These are phyloP conservation scores for Drosophila silvestris DNA, from an alignment of 2,888 invertebrate genomes.

Conservation along the genomic window DNA sequence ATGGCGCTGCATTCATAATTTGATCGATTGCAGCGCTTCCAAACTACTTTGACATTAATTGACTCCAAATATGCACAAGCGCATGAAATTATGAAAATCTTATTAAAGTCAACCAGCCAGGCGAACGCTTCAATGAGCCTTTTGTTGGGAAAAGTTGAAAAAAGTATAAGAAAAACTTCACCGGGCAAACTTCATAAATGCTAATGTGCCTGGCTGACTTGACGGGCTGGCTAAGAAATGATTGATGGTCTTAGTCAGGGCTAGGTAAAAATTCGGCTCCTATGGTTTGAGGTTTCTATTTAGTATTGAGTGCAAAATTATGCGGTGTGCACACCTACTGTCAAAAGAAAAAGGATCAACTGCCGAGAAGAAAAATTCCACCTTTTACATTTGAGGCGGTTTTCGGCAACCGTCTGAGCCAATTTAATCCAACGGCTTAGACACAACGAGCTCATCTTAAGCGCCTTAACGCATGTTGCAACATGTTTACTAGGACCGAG, in stretches of 20 bases:
- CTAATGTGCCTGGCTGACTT: conserved; percentile 66
- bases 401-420: conserved; percentile 51
- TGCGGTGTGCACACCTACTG: conserved; percentile 54
- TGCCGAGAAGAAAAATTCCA: conserved; percentile 38
- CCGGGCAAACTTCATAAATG: conserved; percentile 72
- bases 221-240: conserved; percentile 64
- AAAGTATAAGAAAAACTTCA: conserved; percentile 29
- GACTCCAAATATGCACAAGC: conserved; percentile 79
- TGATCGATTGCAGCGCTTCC: conserved; percentile 69
- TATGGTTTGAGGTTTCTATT: conserved; percentile 62
- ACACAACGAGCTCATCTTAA: conserved; percentile 58
- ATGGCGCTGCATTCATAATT: conserved; percentile 61
- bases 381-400: conserved; percentile 40
- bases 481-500: conserved; percentile 51
- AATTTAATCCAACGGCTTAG: conserved; percentile 73
- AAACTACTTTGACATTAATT: conserved; percentile 79
- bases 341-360: conserved; percentile 60
- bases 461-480: conserved; percentile 66
- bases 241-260: conserved; percentile 67
- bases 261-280: conserved; percentile 40
- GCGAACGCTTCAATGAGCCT: conserved; percentile 33
- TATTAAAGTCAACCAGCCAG: conserved; percentile 73
- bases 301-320: conserved; percentile 69
- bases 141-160: conserved; percentile 28
- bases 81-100: conserved; percentile 80